A percentile compares a stretch with the other conserved stretches of the same genome.
Evolutionary conservation across 2,113 vertebrate species (phyloP).

Genomic region (Xyliphius kryptos): DNA sequence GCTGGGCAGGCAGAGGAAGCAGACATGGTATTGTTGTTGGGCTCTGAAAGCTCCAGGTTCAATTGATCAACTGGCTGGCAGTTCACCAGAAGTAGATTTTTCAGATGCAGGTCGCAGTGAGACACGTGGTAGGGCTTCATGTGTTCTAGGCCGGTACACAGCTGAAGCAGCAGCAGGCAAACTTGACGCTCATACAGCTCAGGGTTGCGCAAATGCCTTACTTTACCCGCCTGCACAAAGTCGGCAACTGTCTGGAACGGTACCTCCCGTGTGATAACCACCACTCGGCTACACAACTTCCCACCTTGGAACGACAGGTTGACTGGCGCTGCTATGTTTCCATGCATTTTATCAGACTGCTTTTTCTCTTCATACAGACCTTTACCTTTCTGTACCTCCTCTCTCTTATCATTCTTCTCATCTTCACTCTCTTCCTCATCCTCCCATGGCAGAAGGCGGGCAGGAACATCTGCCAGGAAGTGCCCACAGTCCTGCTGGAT

Average conservation of each 20-base stretch:
- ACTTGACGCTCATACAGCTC: constrained; percentile 92
- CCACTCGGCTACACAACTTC: constrained; percentile 79
- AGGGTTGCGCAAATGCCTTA: constrained; percentile 72
- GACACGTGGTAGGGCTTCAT: constrained; percentile 94
- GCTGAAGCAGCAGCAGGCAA: constrained; percentile 87
- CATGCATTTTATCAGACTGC: constrained; percentile 21
- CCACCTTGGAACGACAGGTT: too few species aligned
- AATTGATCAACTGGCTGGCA: constrained; percentile 66
- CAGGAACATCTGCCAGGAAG: constrained; percentile 91
- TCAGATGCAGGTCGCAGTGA: constrained; percentile 89
- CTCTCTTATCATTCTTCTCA: constrained; percentile 47
- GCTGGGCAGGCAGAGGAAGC: constrained; percentile 66
- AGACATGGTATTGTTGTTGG: constrained; percentile 58
- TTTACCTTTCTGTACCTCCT: constrained; percentile 14
- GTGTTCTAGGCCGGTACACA: constrained; percentile 91
- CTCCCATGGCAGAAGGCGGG: constrained; percentile 88
- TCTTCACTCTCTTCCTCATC: constrained; percentile 61
- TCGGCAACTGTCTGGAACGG: constrained; percentile 88
- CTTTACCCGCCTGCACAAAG: constrained; percentile 74
- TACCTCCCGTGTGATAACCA: constrained; percentile 93
- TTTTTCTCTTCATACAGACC: background rate
- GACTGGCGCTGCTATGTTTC: too few species aligned
- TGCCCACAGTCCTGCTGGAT: constrained; percentile 99
- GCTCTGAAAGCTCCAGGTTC: constrained; percentile 62
- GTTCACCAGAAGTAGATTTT: constrained; percentile 89